Evolutionary conservation across 2,797 vertebrate genomes (phyloP), one percentile per base, ranked within the genome.

Genomic region (Sebastes aleutianus): DNA sequence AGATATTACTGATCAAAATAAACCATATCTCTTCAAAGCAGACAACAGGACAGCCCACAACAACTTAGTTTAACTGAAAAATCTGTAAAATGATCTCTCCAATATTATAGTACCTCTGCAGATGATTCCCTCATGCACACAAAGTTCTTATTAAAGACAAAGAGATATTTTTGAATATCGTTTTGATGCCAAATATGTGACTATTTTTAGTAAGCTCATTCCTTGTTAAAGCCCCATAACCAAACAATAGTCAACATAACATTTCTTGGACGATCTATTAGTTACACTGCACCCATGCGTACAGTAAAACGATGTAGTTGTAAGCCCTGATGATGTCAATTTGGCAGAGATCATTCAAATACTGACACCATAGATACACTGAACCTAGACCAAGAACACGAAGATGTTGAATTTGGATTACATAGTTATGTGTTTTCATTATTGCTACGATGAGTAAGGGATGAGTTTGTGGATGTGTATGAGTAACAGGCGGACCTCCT

Each of bases 401-500:
- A 78, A 72, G 1, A 26, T 43, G 26, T 47, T 53, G 11, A 36
- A 13, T 61, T 53, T 47, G 2, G 7, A 43, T 61, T 26, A 0
- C 20, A 27, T n/a, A 3, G 8, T 22, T 20, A 1, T 31, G 13
- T 3, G 2, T 26, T 80, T 78, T 59, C 6, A 8, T 43, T 1
- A 24, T 16, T 69, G 4, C 24, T 76, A 58, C 12, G 11, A 70
- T n/a, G n/a, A n/a, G n/a, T 36, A 63, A 29, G 27, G 11, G 58
- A 43, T 64, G 24, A 22, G 43, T 67, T 24, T 54, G 24, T 61
- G 4, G 72, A 73, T 70, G 70, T 74, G 18, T 65, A 72, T 82
- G 69, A 84, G 34, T 77, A 72, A 76, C 72, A 84, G 69, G 4
- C 56, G 59, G 78, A 87, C 64, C 80, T 86, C 76, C 76, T 77